phyloP scores from a whole-genome alignment of 1,140 invertebrate genomes.

The Platorchestia sp. region DNA sequence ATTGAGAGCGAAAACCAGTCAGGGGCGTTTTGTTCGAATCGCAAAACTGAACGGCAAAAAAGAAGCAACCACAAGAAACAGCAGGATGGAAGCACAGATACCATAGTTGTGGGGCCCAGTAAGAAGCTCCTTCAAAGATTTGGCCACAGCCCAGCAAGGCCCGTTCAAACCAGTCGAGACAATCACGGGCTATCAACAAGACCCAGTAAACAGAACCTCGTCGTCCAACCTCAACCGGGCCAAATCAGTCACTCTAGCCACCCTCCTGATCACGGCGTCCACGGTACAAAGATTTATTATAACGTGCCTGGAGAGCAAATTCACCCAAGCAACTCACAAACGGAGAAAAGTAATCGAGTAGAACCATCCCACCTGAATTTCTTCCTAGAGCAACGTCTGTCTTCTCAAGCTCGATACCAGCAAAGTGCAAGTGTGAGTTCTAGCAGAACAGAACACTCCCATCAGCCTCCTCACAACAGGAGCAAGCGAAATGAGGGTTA shows the following conservation, averaged over 20 bases:
- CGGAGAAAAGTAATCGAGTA: not conserved
- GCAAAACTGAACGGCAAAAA: constrained; percentile 3
- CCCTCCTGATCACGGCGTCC: not conserved
- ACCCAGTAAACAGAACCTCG: not conserved
- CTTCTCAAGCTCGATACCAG: not conserved
- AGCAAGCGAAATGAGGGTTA: not conserved
- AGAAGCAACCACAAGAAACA: not conserved
- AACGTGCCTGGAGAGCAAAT: not conserved
- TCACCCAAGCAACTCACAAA: not conserved
- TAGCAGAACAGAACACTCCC: not conserved
- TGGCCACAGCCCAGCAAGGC: not conserved
- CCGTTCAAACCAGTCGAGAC: not conserved
- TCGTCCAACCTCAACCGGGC: constrained; percentile 34
- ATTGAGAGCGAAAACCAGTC: not conserved
- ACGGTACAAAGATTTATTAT: not conserved
- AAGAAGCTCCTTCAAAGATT: constrained; percentile 27
- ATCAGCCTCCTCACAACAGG: not conserved
- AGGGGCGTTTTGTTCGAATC: not conserved
- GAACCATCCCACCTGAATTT: not conserved
- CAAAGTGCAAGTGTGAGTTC: not conserved
- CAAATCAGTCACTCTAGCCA: not conserved
- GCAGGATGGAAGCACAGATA: not conserved
- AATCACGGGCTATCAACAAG: not conserved
- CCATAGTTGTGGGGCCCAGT: not conserved
- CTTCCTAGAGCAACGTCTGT: not conserved